A percentile compares a stretch with the other conserved stretches of the same genome.
phyloP scores from a whole-genome alignment of 2,797 vertebrate species.

The Acipenser ruthenus region DNA sequence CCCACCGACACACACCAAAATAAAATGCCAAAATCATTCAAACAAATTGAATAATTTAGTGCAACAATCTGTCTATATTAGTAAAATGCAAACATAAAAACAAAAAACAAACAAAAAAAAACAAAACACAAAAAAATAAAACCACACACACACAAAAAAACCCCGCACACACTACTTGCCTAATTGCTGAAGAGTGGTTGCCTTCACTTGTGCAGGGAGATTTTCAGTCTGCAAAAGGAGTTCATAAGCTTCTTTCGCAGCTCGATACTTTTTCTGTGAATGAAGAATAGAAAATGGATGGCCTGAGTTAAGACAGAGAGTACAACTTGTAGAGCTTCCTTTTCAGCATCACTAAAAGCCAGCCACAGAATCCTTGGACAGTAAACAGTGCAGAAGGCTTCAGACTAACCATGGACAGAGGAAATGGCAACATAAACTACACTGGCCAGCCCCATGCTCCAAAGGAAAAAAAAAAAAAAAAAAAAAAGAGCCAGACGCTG shows the following conservation, averaged over 20 bases:
- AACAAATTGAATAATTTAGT: too few relatives aligned
- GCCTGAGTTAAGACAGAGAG: constrained; percentile 7
- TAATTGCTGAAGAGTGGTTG: constrained; percentile 92
- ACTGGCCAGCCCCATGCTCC: constrained; percentile 14
- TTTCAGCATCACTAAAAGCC: constrained; percentile 46
- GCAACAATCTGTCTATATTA: too few relatives aligned
- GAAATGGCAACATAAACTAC: constrained; percentile 19
- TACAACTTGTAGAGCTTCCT: constrained; percentile 31
- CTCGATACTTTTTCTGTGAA: constrained; percentile 89
- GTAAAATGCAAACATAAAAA: too few relatives aligned
- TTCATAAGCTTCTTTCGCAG: constrained; percentile 95
- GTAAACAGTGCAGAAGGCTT: constrained; percentile 33
- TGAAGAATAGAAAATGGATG: background rate
- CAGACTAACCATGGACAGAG: constrained; percentile 11
- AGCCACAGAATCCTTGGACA: constrained; percentile 41
- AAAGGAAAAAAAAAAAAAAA: constrained; percentile 36
- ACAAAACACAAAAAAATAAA: too few relatives aligned
- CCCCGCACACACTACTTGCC: constrained; percentile 62
- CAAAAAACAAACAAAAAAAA: too few relatives aligned
- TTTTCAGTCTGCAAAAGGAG: constrained; percentile 89
- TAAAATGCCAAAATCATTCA: too few relatives aligned
- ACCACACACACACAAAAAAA: constrained; percentile 4
- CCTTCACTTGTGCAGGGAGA: constrained; percentile 96
- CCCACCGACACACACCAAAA: too few relatives aligned
- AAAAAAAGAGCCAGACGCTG: constrained; percentile 18